These are phyloP conservation scores for Syrmaticus mikado DNA, from an alignment of 2,113 vertebrate species.

Conservation along the genomic window DNA sequence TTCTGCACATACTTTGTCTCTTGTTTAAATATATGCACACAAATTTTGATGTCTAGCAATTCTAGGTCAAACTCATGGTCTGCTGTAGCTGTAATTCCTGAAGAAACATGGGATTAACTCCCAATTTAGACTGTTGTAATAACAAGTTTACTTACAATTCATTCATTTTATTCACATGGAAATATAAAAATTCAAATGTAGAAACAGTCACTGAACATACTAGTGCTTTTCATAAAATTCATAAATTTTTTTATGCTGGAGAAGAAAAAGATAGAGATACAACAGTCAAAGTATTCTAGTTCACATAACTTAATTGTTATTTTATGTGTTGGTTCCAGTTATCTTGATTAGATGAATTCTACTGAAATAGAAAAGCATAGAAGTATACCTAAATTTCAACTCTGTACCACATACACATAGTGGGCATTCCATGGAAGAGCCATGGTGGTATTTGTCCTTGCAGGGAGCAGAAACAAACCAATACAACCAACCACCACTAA, in stretches of 20 bases:
- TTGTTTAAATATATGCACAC: neutral
- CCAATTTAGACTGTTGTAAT: neutral
- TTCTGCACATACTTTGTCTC: neutral
- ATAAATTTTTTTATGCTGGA: neutral
- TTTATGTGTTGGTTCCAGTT: neutral
- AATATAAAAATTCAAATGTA: neutral
- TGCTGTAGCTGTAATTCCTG: neutral
- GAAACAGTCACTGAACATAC: neutral
- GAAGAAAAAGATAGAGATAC: neutral
- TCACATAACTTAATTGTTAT: neutral
- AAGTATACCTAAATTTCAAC: neutral
- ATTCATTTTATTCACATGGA: neutral
- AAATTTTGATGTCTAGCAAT: neutral
- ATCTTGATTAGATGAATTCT: neutral
- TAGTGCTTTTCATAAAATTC: neutral
- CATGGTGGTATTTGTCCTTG: neutral
- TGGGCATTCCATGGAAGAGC: neutral
- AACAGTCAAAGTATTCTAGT: neutral
- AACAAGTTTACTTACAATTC: neutral
- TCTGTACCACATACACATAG: neutral
- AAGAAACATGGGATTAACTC: neutral
- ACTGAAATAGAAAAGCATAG: neutral
- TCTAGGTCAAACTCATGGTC: neutral
- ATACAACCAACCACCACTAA: neutral
- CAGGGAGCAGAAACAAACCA: neutral